Evolutionary conservation across 2,797 vertebrate genomes (phyloP).

Genomic region (Enteromius fasciolatus): DNA sequence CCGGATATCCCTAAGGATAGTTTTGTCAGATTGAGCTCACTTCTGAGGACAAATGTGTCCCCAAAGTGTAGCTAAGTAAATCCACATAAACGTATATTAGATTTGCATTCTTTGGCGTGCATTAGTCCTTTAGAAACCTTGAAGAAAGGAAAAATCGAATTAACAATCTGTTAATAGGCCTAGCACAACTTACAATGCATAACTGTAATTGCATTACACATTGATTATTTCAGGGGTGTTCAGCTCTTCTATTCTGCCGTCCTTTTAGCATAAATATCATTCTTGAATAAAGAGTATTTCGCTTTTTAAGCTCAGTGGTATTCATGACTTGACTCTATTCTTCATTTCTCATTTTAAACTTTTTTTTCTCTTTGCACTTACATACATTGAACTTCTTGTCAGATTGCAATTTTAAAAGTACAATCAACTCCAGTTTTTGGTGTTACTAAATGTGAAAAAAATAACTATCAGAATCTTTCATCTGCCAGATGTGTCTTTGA

Average conservation of each 20-base stretch:
- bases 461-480: not conserved
- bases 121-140: not conserved
- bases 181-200: not conserved
- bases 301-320: not conserved
- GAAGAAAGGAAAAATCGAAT: conserved; percentile 14
- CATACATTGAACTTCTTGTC: not conserved
- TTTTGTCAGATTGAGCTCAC: conserved; percentile 10
- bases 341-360: conserved; percentile 10
- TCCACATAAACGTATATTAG: not conserved
- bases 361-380: not conserved
- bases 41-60: conserved; percentile 15
- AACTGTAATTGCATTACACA: conserved; percentile 22
- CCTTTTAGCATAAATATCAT: conserved; percentile 38
- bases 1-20: not conserved
- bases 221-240: conserved; percentile 27
- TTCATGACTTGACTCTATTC: conserved; percentile 7
- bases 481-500: conserved; percentile 20
- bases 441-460: conserved; percentile 16
- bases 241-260: not conserved
- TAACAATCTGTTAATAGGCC: not conserved
- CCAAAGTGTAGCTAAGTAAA: conserved; percentile 8
- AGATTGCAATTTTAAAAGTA: not conserved
- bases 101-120: not conserved
- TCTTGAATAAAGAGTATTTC: conserved; percentile 22
- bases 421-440: not conserved